These are phyloP conservation scores for Syngnathus acus DNA, from an alignment of 2,797 vertebrate genomes.

Conservation along the genomic window DNA sequence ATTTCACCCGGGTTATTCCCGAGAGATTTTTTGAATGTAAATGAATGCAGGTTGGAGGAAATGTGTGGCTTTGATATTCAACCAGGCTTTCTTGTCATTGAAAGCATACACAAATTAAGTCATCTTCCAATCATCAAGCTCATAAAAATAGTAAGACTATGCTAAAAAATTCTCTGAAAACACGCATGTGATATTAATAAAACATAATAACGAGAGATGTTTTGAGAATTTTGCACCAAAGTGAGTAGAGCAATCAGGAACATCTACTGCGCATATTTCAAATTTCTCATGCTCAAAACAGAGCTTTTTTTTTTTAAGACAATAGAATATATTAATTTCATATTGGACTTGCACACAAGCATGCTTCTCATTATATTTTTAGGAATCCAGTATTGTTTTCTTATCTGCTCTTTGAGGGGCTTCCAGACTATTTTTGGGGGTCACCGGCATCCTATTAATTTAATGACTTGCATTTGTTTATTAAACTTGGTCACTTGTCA, in stretches of 20 bases:
- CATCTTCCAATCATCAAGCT: background rate
- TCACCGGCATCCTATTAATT: background rate
- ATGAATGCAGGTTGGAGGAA: constrained; percentile 3
- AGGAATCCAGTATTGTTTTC: background rate
- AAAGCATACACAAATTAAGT: background rate
- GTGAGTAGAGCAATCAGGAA: background rate
- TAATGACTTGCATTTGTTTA: background rate
- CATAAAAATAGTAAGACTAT: background rate
- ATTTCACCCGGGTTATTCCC: constrained; percentile 20
- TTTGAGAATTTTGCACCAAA: background rate
- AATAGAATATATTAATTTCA: background rate
- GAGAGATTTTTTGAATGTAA: background rate
- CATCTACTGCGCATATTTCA: background rate
- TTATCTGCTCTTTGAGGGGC: background rate
- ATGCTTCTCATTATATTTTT: background rate
- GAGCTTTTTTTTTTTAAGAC: background rate
- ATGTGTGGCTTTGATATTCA: background rate
- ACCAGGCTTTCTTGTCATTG: background rate
- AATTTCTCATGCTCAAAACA: background rate
- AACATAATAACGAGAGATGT: too few species aligned
- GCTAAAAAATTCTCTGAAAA: background rate
- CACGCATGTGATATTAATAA: background rate
- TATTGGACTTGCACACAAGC: background rate
- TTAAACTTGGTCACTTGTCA: background rate
- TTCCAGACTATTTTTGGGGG: background rate